These are phyloP conservation scores for Caenorhabditis inopinata DNA, from an alignment of 1,140 invertebrate species.

Conservation along the genomic window DNA sequence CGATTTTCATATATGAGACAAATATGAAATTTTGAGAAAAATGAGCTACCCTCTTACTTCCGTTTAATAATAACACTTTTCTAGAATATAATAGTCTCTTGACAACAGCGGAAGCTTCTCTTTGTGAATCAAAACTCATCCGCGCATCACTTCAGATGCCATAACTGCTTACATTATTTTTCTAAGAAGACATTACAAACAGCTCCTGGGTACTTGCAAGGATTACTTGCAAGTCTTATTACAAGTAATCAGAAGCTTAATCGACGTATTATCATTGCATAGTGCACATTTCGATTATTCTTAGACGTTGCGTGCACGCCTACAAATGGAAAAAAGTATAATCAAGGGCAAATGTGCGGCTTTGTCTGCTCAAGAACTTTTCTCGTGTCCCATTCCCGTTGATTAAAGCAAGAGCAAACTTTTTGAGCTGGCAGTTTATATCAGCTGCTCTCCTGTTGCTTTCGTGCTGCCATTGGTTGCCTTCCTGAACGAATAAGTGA, in stretches of 20 bases:
- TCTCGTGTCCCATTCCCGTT: background rate
- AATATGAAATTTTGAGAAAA: background rate
- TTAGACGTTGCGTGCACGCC: too few species aligned
- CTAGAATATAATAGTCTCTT: background rate
- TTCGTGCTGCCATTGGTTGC: too few species aligned
- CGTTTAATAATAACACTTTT: background rate
- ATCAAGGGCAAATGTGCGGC: too few species aligned
- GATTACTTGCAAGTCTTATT: background rate
- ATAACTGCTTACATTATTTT: constrained; percentile 7
- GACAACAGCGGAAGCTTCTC: background rate
- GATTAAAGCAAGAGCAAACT: background rate
- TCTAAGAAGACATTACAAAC: too few species aligned
- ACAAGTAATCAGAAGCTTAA: too few species aligned
- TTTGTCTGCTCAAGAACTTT: background rate
- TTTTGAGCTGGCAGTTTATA: background rate
- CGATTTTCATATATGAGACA: too few species aligned
- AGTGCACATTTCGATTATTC: background rate
- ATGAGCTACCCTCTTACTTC: background rate
- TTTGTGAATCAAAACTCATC: background rate
- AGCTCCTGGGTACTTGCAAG: too few species aligned
- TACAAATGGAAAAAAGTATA: too few species aligned
- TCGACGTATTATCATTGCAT: background rate
- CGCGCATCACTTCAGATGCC: background rate
- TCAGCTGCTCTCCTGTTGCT: background rate
- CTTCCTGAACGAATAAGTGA: too few species aligned